Evolutionary conservation across 2,113 vertebrate genomes (phyloP).

Genomic region (Anthoscopus minutus): DNA sequence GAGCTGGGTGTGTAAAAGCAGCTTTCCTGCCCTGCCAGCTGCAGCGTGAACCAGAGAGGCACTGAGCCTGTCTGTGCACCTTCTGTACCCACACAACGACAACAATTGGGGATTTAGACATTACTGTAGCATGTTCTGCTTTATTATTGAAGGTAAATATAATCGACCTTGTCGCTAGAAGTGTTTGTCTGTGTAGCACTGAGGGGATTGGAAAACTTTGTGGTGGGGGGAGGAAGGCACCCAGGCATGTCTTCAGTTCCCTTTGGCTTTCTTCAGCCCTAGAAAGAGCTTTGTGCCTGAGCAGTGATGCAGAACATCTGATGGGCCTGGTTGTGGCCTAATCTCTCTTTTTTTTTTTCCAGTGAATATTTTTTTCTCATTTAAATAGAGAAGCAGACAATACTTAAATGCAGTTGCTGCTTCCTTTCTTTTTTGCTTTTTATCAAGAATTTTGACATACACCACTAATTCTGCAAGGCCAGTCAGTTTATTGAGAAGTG

Average conservation of each 20-base stretch:
- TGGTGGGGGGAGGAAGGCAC: neutral
- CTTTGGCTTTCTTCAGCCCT: conserved; percentile 37
- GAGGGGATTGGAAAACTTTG: neutral
- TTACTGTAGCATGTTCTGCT: neutral
- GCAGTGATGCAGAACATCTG: conserved; percentile 57
- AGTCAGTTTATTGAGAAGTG: neutral
- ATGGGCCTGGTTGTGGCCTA: conserved; percentile 3
- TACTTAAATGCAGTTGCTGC: neutral
- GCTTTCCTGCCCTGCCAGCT: neutral
- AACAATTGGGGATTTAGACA: neutral
- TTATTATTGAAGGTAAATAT: neutral
- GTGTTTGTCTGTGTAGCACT: neutral
- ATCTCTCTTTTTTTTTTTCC: neutral
- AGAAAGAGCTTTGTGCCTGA: conserved; percentile 53
- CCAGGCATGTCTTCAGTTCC: conserved; percentile 28
- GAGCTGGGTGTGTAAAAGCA: neutral
- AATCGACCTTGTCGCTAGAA: neutral
- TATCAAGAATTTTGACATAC: neutral
- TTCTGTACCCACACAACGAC: neutral
- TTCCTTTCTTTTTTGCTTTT: neutral
- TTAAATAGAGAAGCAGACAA: neutral
- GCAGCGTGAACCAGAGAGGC: neutral
- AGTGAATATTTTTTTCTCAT: neutral
- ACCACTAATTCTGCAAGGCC: neutral
- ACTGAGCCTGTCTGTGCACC: neutral